Evolutionary conservation across 2,113 vertebrate genomes (phyloP).

Genomic region (Speoplatyrhinus poulsoni): DNA sequence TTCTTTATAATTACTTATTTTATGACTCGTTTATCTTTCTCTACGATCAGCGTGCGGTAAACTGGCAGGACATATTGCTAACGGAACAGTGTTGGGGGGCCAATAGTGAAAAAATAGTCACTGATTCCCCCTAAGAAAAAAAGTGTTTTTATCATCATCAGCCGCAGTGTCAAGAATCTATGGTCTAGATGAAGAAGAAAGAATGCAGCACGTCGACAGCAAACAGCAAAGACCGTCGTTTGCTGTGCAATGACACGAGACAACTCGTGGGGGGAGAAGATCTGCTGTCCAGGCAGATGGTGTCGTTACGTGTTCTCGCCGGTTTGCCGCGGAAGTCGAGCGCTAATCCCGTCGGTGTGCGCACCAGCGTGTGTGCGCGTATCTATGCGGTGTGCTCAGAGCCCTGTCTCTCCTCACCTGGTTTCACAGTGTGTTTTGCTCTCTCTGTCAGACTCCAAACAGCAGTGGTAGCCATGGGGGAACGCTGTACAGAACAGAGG

Average conservation of each 20-base stretch:
- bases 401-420: conserved; percentile 48
- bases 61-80: conserved; percentile 59
- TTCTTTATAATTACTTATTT: conserved; percentile 15
- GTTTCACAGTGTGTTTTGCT: conserved; percentile 29
- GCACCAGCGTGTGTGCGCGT: conserved; percentile 20
- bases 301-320: background rate
- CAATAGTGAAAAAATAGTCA: conserved; percentile 36
- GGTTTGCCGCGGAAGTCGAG: background rate
- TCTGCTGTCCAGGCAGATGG: background rate
- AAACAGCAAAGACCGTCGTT: background rate
- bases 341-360: conserved; percentile 21
- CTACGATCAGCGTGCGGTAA: conserved; percentile 49
- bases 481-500: conserved; percentile 47
- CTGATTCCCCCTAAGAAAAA: conserved; percentile 25
- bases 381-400: conserved; percentile 41
- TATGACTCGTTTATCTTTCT: background rate
- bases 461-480: conserved; percentile 36
- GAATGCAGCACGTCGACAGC: background rate
- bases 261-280: background rate
- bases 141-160: conserved; percentile 27
- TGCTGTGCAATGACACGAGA: background rate
- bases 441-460: conserved; percentile 1
- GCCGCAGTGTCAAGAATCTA: conserved; percentile 32
- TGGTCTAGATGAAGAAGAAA: background rate
- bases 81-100: conserved; percentile 41